Conservation (phyloP, 2,888 invertebrate species). For the Nymphalis urticae region DNA sequence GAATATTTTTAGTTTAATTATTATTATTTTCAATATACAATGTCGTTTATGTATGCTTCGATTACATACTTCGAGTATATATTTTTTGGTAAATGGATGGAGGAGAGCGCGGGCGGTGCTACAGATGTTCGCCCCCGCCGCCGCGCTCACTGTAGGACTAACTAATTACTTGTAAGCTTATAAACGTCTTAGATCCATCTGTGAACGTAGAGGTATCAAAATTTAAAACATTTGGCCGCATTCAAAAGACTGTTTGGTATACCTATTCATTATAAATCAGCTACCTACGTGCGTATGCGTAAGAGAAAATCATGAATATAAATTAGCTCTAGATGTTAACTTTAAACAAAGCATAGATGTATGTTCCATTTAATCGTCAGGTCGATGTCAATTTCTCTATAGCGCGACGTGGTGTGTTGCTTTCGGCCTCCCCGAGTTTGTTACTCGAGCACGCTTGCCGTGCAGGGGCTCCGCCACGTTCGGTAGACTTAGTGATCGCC, state of each 20-base stretch:
- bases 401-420: slow-evolving; percentile 61
- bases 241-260: slow-evolving; percentile 86
- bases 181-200: slow-evolving; percentile 68
- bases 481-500: slow-evolving; percentile 77
- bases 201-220: slow-evolving; percentile 75
- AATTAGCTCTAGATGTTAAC: slow-evolving; percentile 65
- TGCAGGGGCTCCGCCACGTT: slow-evolving; percentile 60
- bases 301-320: slow-evolving; percentile 57
- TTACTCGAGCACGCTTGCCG: slow-evolving; percentile 40
- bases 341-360: slow-evolving; percentile 54
- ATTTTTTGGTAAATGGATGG: slow-evolving; percentile 37
- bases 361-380: slow-evolving; percentile 59
- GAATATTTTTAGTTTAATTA: slow-evolving; percentile 54
- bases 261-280: slow-evolving; percentile 80
- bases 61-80: slow-evolving; percentile 49
- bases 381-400: slow-evolving; percentile 67
- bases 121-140: slow-evolving; percentile 16
- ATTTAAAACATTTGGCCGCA: slow-evolving; percentile 84
- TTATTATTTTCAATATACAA: slow-evolving; percentile 50
- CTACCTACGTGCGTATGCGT: slow-evolving; percentile 60
- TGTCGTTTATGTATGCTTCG: slow-evolving; percentile 57
- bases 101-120: slow-evolving; percentile 29
- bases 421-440: slow-evolving; percentile 45
- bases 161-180: slow-evolving; percentile 62
- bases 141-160: slow-evolving; percentile 52